Conservation (phyloP, 1,140 invertebrate species). For the Conus ventricosus region DNA sequence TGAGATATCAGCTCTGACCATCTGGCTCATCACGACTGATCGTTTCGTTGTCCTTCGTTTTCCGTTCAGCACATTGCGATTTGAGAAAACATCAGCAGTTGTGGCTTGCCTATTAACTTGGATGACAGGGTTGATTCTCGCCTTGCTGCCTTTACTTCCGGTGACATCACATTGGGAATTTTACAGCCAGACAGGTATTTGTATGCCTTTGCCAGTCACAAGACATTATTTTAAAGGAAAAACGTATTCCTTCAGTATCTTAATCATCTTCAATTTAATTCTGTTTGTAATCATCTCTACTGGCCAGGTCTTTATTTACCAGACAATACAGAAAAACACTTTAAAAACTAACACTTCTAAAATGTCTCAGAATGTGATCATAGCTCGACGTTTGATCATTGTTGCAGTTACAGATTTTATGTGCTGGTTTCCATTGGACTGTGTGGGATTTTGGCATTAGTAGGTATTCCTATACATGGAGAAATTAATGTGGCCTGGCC, state of each 20-base stretch:
- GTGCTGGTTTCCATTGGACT: constrained; percentile 16
- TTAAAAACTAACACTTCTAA: neutral
- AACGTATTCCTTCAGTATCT: neutral
- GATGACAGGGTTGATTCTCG: neutral
- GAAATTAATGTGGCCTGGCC: constrained; percentile 1
- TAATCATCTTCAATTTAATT: neutral
- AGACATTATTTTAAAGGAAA: neutral
- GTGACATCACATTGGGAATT: constrained; percentile 1
- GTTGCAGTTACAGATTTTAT: neutral
- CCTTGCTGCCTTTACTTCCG: neutral
- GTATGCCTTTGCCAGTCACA: neutral
- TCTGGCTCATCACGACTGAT: neutral
- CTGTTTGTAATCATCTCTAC: neutral
- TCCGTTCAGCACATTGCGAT: neutral
- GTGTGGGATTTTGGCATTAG: neutral
- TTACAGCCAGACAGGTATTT: neutral
- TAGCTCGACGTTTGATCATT: neutral
- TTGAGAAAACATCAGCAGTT: neutral
- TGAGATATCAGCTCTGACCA: neutral
- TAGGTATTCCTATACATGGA: neutral
- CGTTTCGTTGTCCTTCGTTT: neutral
- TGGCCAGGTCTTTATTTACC: neutral
- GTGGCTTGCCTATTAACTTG: neutral
- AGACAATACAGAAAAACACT: neutral
- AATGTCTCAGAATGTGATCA: neutral